phyloP scores from a whole-genome alignment of 2,797 vertebrate species.

The Sebastes cheni region DNA sequence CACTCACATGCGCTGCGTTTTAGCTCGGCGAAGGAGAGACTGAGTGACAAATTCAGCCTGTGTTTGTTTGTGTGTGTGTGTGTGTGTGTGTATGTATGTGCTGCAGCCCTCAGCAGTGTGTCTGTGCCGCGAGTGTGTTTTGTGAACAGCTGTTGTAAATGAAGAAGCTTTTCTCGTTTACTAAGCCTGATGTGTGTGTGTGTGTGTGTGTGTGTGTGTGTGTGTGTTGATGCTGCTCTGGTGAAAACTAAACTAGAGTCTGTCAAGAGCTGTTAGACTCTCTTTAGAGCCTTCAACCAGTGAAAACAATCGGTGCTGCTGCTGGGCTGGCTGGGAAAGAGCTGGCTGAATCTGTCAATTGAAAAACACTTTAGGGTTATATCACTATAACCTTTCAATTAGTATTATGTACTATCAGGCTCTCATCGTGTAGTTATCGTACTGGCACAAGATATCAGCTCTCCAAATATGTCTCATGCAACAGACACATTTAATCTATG shows the following conservation, averaged over 20 bases:
- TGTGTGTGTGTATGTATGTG: background rate
- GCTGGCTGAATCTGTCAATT: background rate
- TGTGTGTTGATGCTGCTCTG: conserved; percentile 34
- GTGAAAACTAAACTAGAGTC: conserved; percentile 32
- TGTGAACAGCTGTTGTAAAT: conserved; percentile 42
- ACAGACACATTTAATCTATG: too few species aligned
- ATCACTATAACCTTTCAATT: background rate
- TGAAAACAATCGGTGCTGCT: conserved; percentile 14
- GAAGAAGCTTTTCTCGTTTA: conserved; percentile 25
- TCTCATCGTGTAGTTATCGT: background rate
- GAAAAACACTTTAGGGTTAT: background rate
- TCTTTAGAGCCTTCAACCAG: conserved; percentile 9
- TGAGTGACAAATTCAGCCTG: background rate
- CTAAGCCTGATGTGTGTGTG: conserved; percentile 34
- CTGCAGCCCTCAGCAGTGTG: background rate
- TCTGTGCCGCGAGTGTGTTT: conserved; percentile 9
- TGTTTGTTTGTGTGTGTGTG: conserved; percentile 4
- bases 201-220: conserved; percentile 28
- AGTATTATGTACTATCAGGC: background rate
- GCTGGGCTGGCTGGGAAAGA: background rate
- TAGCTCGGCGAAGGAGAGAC: conserved; percentile 1
- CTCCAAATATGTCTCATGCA: too few species aligned
- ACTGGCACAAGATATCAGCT: background rate
- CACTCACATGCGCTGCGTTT: conserved; percentile 12
- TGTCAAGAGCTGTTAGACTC: conserved; percentile 23